Percentiles rank a stretch among this genome's conserved stretches.
Conservation (phyloP, 64 coral and sea anemone species). For the Orbicella faveolata region DNA sequence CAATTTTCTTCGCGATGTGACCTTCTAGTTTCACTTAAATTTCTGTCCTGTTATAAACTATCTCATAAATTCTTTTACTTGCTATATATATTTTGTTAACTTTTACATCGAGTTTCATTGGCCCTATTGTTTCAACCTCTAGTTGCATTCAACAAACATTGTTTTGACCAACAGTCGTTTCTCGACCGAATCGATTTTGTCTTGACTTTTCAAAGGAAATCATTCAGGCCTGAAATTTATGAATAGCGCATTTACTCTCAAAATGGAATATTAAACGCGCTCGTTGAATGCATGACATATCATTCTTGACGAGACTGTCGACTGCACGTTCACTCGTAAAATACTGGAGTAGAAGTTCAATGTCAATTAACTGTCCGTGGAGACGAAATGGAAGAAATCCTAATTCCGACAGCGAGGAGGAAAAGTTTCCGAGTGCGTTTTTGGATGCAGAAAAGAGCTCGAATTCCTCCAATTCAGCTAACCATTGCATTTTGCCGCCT, state of each 20-base stretch:
- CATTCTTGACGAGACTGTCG: neutral
- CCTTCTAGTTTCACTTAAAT: too few species aligned
- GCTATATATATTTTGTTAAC: too few species aligned
- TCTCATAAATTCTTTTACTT: too few species aligned
- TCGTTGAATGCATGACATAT: neutral
- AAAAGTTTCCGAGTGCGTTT: neutral
- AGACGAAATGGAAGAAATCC: constrained; percentile 6
- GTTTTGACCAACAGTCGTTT: neutral
- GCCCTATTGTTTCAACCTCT: neutral
- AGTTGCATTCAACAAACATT: too few species aligned
- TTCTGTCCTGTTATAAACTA: too few species aligned
- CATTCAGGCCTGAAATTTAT: constrained; percentile 1
- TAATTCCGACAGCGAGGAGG: neutral
- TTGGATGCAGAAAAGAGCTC: neutral
- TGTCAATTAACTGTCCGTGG: neutral
- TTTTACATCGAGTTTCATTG: neutral
- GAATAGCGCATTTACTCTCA: neutral
- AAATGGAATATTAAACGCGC: neutral
- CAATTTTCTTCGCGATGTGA: too few species aligned
- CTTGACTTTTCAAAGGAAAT: neutral
- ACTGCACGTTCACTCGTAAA: neutral
- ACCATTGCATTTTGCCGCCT: neutral
- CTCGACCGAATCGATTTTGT: neutral
- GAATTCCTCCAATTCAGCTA: neutral
- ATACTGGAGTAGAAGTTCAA: neutral